Percentiles rank a stretch among this genome's conserved stretches.
phyloP scores from a whole-genome alignment of 2,888 invertebrate species.

The Eledone cirrhosa region DNA sequence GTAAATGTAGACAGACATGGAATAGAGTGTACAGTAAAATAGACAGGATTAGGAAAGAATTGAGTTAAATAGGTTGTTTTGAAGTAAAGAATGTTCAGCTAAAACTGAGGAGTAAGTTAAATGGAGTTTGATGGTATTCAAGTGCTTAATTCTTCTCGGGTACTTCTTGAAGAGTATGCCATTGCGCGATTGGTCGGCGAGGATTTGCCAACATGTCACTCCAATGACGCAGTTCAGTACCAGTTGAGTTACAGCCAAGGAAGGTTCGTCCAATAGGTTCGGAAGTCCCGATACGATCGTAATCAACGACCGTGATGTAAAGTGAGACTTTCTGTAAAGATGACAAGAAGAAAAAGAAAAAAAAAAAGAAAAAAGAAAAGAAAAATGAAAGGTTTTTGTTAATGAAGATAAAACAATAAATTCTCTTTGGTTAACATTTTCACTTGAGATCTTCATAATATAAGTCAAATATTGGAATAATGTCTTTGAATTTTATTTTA shows the following conservation, averaged over 20 bases:
- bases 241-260: conserved; percentile 95
- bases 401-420: no score
- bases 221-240: conserved; percentile 99
- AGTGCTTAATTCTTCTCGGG: conserved; percentile 76
- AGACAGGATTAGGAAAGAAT: no score
- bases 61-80: no score
- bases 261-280: conserved; percentile 96
- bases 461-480: no score
- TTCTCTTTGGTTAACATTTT: no score
- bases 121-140: neutral
- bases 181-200: conserved; percentile 98
- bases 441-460: no score
- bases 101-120: conserved; percentile 19
- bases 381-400: no score
- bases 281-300: conserved; percentile 99
- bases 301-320: conserved; percentile 98
- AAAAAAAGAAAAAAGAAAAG: conserved; percentile 23
- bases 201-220: conserved; percentile 99
- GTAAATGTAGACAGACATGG: no score
- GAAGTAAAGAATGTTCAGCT: neutral
- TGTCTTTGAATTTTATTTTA: no score
- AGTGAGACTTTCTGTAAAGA: conserved; percentile 92
- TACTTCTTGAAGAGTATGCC: conserved; percentile 97
- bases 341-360: conserved; percentile 31
- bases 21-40: no score